Conservation (phyloP, 2,888 invertebrate species). For the Stictocephala bisonia region DNA sequence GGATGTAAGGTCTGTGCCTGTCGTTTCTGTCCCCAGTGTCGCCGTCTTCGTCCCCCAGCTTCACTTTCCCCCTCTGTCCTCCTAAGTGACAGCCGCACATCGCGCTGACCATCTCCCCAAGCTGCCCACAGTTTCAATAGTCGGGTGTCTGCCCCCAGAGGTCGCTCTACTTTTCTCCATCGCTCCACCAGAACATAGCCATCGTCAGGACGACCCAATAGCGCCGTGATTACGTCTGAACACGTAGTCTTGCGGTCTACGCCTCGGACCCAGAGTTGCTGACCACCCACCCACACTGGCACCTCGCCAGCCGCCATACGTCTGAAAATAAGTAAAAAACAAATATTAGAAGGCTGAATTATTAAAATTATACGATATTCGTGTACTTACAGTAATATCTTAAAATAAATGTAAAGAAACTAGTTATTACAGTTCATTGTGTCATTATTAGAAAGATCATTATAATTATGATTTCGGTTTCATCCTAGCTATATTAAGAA, state of each 20-base stretch:
- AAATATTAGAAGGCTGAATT: not conserved
- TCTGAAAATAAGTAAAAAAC: not conserved
- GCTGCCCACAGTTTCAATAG: conserved; percentile 83
- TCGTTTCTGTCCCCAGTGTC: conserved; percentile 61
- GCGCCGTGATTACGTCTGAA: conserved; percentile 79
- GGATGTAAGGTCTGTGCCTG: conserved; percentile 65
- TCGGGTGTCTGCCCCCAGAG: conserved; percentile 75
- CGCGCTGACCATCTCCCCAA: conserved; percentile 79
- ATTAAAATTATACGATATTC: not conserved
- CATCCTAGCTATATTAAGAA: too few species aligned
- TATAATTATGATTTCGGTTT: too few species aligned
- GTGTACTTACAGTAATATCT: not conserved
- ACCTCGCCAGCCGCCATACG: conserved; percentile 70
- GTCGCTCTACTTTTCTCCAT: conserved; percentile 82
- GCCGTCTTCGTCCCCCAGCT: conserved; percentile 59
- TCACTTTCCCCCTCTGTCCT: conserved; percentile 62
- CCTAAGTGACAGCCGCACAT: conserved; percentile 68
- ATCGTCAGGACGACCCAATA: conserved; percentile 70
- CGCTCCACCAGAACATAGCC: conserved; percentile 80
- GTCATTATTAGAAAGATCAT: too few species aligned
- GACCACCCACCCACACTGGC: conserved; percentile 80
- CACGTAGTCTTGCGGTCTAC: conserved; percentile 81
- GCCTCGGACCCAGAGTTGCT: conserved; percentile 84
- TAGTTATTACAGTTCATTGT: too few species aligned
- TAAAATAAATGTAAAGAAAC: too few species aligned